A percentile compares a stretch with the other conserved stretches of the same genome.
Conservation (phyloP, 2,113 vertebrate genomes). For the Panthera tigris region DNA sequence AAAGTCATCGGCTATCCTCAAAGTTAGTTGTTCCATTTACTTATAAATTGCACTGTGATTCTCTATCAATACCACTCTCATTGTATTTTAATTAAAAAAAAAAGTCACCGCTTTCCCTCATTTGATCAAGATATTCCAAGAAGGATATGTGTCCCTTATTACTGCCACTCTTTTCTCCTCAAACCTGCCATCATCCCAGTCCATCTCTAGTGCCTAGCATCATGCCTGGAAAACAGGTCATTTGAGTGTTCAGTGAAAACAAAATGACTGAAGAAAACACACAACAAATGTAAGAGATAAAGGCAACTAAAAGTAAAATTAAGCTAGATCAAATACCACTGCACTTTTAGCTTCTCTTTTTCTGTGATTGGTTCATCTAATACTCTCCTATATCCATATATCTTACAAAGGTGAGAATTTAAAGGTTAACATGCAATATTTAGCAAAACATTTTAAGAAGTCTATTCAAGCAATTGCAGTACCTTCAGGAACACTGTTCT, state of each 20-base stretch:
- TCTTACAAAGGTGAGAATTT: neutral
- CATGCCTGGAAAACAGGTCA: neutral
- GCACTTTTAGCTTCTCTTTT: neutral
- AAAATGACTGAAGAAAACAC: neutral
- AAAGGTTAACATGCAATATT: neutral
- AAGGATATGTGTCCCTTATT: neutral
- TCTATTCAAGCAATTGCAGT: neutral
- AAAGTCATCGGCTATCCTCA: neutral
- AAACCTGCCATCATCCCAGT: neutral
- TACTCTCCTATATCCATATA: neutral
- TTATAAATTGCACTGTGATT: neutral
- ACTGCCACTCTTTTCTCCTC: neutral
- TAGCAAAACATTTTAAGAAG: neutral
- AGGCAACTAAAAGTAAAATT: neutral
- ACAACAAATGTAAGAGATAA: neutral
- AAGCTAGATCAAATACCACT: neutral
- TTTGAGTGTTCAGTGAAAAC: neutral
- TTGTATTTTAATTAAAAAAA: neutral
- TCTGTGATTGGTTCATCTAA: neutral
- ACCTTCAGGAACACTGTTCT: neutral
- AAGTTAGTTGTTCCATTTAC: neutral
- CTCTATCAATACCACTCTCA: neutral
- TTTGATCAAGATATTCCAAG: neutral
- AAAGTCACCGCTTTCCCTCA: neutral
- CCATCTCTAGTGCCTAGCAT: neutral